These are phyloP conservation scores for Ricordea florida DNA, from an alignment of 92 coral and sea anemone species.

Conservation along the genomic window DNA sequence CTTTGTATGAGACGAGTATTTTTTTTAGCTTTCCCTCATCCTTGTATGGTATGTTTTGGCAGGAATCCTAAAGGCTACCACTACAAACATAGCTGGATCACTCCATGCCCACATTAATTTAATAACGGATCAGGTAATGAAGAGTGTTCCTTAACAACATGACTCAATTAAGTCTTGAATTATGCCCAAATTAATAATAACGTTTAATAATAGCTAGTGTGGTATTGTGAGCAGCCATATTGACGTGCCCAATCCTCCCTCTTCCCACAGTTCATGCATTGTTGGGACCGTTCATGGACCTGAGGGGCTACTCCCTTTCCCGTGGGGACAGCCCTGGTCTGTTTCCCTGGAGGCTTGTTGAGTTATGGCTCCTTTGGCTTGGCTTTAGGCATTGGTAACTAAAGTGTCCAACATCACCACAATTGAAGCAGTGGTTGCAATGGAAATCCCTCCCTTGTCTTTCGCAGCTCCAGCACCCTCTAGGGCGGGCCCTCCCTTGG, in stretches of 20 bases:
- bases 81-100: too few species aligned
- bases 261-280: slow-evolving; percentile 34
- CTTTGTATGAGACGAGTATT: too few species aligned
- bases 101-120: too few species aligned
- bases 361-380: not conserved
- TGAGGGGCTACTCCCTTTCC: slow-evolving; percentile 62
- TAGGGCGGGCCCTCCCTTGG: not conserved
- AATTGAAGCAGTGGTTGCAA: slow-evolving; percentile 65
- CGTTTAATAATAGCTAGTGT: slow-evolving; percentile 30
- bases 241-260: not conserved
- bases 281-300: slow-evolving; percentile 26
- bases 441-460: slow-evolving; percentile 28
- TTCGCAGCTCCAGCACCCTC: slow-evolving; percentile 20
- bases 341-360: slow-evolving; percentile 13
- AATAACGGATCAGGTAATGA: too few species aligned
- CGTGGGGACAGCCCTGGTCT: slow-evolving; percentile 25
- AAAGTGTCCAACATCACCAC: slow-evolving; percentile 49
- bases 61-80: too few species aligned
- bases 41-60: too few species aligned
- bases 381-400: slow-evolving; percentile 32
- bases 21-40: too few species aligned
- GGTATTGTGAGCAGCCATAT: slow-evolving; percentile 24
- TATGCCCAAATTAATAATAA: too few species aligned
- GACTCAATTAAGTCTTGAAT: too few species aligned
- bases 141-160: too few species aligned